Percentiles rank a stretch among this genome's conserved stretches.
Evolutionary conservation across 1,140 invertebrate genomes (phyloP).

Genomic region (Tachypleus tridentatus): DNA sequence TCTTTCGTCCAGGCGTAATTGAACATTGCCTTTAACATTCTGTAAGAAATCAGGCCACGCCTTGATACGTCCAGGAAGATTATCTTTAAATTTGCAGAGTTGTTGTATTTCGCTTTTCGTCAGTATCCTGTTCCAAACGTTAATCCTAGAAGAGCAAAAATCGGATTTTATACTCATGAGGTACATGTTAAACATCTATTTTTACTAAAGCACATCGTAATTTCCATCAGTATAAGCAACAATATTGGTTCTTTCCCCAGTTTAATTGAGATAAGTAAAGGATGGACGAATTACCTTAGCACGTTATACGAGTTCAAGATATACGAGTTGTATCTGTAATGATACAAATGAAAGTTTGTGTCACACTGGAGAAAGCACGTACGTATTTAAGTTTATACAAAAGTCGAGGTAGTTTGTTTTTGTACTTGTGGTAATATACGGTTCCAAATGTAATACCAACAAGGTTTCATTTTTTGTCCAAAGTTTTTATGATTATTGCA

Average conservation of each 20-base stretch:
- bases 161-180: neutral
- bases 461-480: no score
- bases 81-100: slow-evolving; percentile 13
- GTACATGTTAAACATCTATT: neutral
- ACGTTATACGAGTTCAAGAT: no score
- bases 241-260: neutral
- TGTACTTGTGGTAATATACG: no score
- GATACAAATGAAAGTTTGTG: no score
- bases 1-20: slow-evolving; percentile 6
- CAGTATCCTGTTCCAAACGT: slow-evolving; percentile 12
- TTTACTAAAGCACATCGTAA: neutral
- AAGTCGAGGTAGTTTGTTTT: no score
- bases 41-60: slow-evolving; percentile 15
- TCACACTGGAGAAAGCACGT: no score
- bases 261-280: neutral
- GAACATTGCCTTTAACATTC: slow-evolving; percentile 8
- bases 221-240: neutral
- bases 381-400: no score
- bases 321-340: no score
- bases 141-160: slow-evolving; percentile 8
- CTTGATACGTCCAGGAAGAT: slow-evolving; percentile 7
- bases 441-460: no score
- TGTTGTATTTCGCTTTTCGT: slow-evolving; percentile 11
- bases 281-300: no score
- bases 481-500: no score